These are phyloP conservation scores for Hofmannophila pseudospretella DNA, from an alignment of 2,888 invertebrate genomes.

Conservation along the genomic window DNA sequence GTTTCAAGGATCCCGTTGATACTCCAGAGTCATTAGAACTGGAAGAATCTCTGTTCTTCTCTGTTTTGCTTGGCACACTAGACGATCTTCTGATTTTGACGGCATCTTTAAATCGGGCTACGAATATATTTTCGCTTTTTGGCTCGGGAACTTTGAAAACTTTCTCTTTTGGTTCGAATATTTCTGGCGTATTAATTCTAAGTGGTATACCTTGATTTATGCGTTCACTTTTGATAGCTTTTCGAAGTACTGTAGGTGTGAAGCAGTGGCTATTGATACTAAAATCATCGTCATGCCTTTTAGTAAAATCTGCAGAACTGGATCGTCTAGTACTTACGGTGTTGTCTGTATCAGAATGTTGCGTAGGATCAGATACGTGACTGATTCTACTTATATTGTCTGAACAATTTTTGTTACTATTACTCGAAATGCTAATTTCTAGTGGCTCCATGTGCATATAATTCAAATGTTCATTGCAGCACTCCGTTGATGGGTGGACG, in stretches of 20 bases:
- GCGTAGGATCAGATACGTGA: conserved; percentile 69
- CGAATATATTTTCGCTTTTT: conserved; percentile 59
- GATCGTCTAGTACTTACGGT: conserved; percentile 73
- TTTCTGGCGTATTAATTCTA: conserved; percentile 28
- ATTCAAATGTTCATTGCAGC: conserved; percentile 54
- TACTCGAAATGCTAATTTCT: conserved; percentile 57
- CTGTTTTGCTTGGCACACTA: conserved; percentile 83
- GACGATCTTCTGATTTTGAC: conserved; percentile 82
- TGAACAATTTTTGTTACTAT: conserved; percentile 63
- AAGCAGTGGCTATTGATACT: conserved; percentile 53
- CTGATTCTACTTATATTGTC: conserved; percentile 76
- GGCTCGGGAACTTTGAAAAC: conserved; percentile 60
- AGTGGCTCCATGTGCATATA: conserved; percentile 65
- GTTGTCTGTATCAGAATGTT: conserved; percentile 60
- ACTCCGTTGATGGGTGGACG: conserved; percentile 53
- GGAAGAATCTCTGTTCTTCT: conserved; percentile 82
- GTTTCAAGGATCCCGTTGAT: conserved; percentile 81
- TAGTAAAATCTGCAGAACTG: conserved; percentile 81
- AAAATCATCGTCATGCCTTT: conserved; percentile 71
- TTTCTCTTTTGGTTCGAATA: conserved; percentile 42
- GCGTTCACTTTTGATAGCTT: conserved; percentile 53
- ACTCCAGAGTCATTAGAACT: conserved; percentile 85
- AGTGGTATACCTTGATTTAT: conserved; percentile 52
- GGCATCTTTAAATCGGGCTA: conserved; percentile 69
- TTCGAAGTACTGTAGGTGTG: conserved; percentile 62